Conservation (phyloP, 1,140 invertebrate genomes). For the Phenacoccus solenopsis region DNA sequence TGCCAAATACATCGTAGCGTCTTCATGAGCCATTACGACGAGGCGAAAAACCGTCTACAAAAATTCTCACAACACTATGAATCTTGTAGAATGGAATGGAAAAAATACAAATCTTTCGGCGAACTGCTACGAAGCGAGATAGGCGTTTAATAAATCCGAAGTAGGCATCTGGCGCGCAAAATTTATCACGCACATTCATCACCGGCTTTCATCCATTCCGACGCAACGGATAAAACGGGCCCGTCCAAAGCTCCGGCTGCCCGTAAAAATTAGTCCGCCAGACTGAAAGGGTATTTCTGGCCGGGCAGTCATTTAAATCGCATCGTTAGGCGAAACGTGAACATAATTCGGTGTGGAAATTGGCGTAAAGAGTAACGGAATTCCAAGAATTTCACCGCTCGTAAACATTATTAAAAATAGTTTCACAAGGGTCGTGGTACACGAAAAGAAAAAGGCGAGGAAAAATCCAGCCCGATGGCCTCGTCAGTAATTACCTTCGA, state of each 20-base stretch:
- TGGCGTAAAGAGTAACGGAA: background rate
- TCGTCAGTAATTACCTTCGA: background rate
- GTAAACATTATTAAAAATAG: slow-evolving; percentile 3
- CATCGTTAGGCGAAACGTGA: background rate
- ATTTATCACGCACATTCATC: slow-evolving; percentile 1
- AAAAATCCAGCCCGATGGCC: no score
- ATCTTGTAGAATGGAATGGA: no score
- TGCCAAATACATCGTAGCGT: no score
- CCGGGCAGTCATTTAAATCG: background rate
- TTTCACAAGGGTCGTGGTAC: background rate
- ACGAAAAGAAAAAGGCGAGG: background rate
- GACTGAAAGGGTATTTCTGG: background rate
- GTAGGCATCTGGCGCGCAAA: background rate
- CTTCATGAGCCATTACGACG: no score
- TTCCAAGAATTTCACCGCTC: background rate
- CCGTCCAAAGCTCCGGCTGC: no score
- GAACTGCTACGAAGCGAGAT: no score
- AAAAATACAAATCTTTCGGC: no score
- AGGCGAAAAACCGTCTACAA: no score
- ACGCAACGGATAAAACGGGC: background rate
- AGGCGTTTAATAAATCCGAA: no score
- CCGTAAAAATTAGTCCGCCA: background rate
- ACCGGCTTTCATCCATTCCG: background rate
- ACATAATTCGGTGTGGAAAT: background rate
- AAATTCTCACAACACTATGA: no score